phyloP scores from a whole-genome alignment of 2,888 invertebrate genomes.

The Acleris holmiana region DNA sequence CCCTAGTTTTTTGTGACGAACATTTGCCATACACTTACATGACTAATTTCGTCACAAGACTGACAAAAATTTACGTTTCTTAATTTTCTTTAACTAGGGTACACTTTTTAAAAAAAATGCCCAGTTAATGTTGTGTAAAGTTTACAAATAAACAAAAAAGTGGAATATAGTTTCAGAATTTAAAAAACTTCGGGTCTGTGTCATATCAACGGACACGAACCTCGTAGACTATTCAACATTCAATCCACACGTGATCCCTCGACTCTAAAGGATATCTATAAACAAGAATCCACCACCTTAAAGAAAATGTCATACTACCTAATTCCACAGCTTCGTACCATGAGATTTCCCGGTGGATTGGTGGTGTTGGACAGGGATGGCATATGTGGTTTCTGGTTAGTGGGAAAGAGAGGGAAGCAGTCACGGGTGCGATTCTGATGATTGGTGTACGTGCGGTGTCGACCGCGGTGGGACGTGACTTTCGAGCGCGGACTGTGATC shows the following conservation, averaged over 20 bases:
- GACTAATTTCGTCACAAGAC: too few species aligned
- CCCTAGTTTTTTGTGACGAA: too few species aligned
- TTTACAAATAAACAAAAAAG: too few species aligned
- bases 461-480: conserved; percentile 80
- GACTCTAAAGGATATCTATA: conserved; percentile 29
- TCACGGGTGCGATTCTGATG: conserved; percentile 78
- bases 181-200: not conserved
- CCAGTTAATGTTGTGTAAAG: too few species aligned
- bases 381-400: conserved; percentile 37
- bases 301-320: conserved; percentile 79
- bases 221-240: conserved; percentile 27
- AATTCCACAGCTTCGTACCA: conserved; percentile 68
- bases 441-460: conserved; percentile 79
- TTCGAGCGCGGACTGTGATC: conserved; percentile 54
- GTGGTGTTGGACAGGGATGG: conserved; percentile 50
- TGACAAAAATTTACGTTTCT: too few species aligned
- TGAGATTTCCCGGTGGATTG: conserved; percentile 81
- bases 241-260: conserved; percentile 24
- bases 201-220: not conserved
- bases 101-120: too few species aligned
- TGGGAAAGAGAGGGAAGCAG: conserved; percentile 60
- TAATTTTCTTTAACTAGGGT: too few species aligned
- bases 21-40: too few species aligned
- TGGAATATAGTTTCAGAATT: not conserved
- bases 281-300: conserved; percentile 63